phyloP scores from a whole-genome alignment of 2,113 vertebrate genomes.

The Strix aluco region DNA sequence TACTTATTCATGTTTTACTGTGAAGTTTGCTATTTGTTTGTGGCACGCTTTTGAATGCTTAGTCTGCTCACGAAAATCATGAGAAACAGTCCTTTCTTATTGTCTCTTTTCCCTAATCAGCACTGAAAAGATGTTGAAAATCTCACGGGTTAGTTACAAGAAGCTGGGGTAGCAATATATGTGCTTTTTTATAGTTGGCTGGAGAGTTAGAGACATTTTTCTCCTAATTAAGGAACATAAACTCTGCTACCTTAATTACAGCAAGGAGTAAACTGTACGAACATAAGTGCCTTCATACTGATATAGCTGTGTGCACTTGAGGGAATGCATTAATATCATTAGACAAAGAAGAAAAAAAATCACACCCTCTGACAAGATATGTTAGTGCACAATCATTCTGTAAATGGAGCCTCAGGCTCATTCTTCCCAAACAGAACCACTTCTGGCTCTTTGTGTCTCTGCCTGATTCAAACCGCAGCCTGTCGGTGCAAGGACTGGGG shows the following conservation, averaged over 20 bases:
- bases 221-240: conserved; percentile 35
- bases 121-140: background rate
- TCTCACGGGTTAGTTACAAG: background rate
- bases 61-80: background rate
- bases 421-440: background rate
- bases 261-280: background rate
- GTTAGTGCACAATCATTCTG: background rate
- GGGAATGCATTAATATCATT: background rate
- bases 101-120: background rate
- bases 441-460: background rate
- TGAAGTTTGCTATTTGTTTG: background rate
- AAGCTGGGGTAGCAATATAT: background rate
- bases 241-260: conserved; percentile 18
- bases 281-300: background rate
- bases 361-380: background rate
- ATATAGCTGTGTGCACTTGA: background rate
- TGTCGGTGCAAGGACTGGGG: background rate
- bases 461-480: background rate
- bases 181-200: background rate
- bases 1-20: background rate
- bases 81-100: background rate
- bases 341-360: background rate
- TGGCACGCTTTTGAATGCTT: background rate
- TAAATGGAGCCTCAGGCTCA: background rate
- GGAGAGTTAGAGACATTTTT: background rate